phyloP scores from a whole-genome alignment of 2,797 vertebrate genomes.

The Catostomus latipinnis region DNA sequence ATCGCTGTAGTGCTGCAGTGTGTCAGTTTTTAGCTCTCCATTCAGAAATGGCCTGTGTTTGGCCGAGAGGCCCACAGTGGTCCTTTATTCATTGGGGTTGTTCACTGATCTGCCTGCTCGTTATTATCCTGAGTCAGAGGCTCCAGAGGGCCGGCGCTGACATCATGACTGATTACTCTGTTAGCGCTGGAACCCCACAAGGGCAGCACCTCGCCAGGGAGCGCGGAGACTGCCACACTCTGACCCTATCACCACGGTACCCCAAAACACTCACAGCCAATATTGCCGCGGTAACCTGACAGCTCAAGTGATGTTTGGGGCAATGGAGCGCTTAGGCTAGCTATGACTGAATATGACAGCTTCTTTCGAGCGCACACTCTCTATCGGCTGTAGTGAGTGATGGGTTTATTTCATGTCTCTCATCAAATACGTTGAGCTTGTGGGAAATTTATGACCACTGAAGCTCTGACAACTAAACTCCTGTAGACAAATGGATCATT shows the following conservation, averaged over 20 bases:
- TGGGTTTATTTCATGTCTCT: conserved; percentile 52
- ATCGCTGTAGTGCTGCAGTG: no score
- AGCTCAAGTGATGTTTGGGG: conserved; percentile 42
- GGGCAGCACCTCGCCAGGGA: conserved; percentile 67
- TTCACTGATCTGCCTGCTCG: conserved; percentile 67
- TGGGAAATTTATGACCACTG: conserved; percentile 55
- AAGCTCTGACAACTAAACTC: conserved; percentile 57
- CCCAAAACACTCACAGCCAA: conserved; percentile 32
- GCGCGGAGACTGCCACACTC: conserved; percentile 10
- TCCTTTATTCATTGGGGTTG: neutral
- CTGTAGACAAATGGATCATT: conserved; percentile 54
- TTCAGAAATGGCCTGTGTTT: neutral
- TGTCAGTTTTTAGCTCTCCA: neutral
- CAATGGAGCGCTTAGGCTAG: conserved; percentile 19
- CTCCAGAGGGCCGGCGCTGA: conserved; percentile 70
- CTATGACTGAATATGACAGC: conserved; percentile 16
- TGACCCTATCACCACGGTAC: conserved; percentile 40
- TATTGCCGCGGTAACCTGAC: conserved; percentile 46
- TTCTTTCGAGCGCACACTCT: neutral
- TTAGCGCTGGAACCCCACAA: conserved; percentile 65
- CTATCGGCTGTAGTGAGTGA: conserved; percentile 32
- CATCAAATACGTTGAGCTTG: conserved; percentile 52
- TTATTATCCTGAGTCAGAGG: conserved; percentile 73
- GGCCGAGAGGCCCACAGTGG: conserved; percentile 13
- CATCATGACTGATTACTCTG: conserved; percentile 83